These are phyloP conservation scores for Argyrosomus japonicus DNA, from an alignment of 2,113 vertebrate genomes.

Conservation along the genomic window DNA sequence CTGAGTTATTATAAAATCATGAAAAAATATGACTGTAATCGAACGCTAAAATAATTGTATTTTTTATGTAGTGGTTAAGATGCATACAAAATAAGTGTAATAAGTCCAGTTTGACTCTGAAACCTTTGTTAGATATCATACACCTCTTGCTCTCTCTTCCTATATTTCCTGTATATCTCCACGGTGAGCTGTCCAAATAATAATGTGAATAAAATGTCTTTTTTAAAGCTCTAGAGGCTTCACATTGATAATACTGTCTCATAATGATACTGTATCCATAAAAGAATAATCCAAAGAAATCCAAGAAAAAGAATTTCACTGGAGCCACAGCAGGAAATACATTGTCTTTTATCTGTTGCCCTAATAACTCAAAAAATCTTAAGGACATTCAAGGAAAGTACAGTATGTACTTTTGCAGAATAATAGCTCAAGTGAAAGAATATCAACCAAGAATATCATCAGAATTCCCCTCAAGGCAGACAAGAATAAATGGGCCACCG, in stretches of 20 bases:
- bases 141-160: background rate
- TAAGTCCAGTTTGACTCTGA: background rate
- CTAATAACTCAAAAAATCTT: constrained; percentile 30
- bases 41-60: background rate
- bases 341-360: constrained; percentile 16
- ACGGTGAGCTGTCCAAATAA: background rate
- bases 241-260: background rate
- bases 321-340: background rate
- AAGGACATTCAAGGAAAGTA: constrained; percentile 66
- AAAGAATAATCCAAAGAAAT: background rate
- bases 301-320: background rate
- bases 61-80: too few species aligned
- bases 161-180: background rate
- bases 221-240: background rate
- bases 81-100: too few species aligned
- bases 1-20: background rate
- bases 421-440: constrained; percentile 67
- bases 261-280: background rate
- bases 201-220: background rate
- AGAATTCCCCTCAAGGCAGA: constrained; percentile 67
- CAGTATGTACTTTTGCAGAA: constrained; percentile 75
- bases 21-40: background rate
- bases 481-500: constrained; percentile 76
- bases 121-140: background rate
- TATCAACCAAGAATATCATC: constrained; percentile 70